phyloP scores from a whole-genome alignment of 2,113 vertebrate species.

The Aleadryas rufinucha region DNA sequence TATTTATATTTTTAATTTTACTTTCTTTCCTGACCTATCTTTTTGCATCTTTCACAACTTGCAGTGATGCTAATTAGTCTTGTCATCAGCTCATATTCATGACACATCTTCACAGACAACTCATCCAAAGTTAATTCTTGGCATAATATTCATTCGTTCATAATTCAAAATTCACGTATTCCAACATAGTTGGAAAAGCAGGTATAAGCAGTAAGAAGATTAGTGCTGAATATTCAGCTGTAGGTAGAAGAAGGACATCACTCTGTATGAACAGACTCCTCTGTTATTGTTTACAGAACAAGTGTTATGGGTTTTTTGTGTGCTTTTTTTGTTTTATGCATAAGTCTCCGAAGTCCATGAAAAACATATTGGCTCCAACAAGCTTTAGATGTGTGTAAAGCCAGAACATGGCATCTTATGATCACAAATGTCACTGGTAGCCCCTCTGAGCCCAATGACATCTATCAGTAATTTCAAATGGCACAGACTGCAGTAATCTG shows the following conservation, averaged over 20 bases:
- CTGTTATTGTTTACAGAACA: not conserved
- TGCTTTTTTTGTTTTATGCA: not conserved
- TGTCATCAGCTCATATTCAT: not conserved
- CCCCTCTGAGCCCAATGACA: not conserved
- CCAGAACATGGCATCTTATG: not conserved
- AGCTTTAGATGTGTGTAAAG: not conserved
- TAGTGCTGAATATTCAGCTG: not conserved
- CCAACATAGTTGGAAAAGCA: not conserved
- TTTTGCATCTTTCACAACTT: not conserved
- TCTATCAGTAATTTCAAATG: not conserved
- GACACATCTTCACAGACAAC: not conserved
- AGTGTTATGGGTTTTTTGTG: not conserved
- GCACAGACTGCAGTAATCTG: not conserved
- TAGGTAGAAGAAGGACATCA: not conserved
- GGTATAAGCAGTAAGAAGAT: not conserved
- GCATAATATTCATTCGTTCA: not conserved
- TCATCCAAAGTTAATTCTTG: not conserved
- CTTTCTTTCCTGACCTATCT: not conserved
- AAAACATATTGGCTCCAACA: not conserved
- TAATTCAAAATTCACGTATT: constrained; percentile 3
- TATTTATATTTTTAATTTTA: not conserved
- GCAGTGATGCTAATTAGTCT: constrained; percentile 4
- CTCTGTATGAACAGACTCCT: not conserved
- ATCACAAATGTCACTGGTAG: not conserved
- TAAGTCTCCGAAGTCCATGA: not conserved